Base-by-base conservation (phyloP, 2,888 invertebrate species). In the Podabrus alpinus region DNA sequence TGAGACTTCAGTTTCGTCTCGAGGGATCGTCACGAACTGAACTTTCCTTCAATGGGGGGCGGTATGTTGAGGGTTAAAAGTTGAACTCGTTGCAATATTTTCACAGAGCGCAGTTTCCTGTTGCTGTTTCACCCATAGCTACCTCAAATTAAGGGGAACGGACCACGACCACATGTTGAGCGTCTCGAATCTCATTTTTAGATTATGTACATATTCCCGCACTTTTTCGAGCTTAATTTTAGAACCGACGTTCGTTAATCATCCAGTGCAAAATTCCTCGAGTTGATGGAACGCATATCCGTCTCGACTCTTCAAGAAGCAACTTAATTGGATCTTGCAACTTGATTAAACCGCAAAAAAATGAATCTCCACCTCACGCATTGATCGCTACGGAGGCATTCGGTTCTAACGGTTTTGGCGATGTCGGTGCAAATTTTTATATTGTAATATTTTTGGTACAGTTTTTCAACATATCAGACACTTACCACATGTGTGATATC, bases 401-500 rank as follows among this genome's bases (percentile, higher is more conserved):
- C 29, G 29, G n/a, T 4, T 29, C 11, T 29, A 45, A 45, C 45
- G 45, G 45, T n/a, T 45, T 45, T 7, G 45, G 45, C 2, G 45
- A 2, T 29, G 13, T 29, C 29, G 29, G 29, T 29, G 29, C 29
- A 29, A 29, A 29, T 29, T 29, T 17, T 62, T 62, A 7, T 15
- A 74, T 66, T 60, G 69, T 29, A 61, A 70, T 71, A 71, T 25
- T 71, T 77, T 72, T 67, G 72, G 75, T 78, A 72, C 72, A 74
- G 73, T 78, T 71, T 71, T 75, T 72, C 73, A 69, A 17, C 45
- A 66, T 80, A 80, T 79, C 78, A 78, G 76, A 79, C 75, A 76
- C 76, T 77, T 72, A 77, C 79, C 80, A 79, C 80, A 80, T 80
- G 80, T 80, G 77, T 77, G 78, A 79, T 80, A 80, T 80, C 80